Conservation (phyloP, 2,113 vertebrate genomes). For the Periophthalmodon schlosseri region DNA sequence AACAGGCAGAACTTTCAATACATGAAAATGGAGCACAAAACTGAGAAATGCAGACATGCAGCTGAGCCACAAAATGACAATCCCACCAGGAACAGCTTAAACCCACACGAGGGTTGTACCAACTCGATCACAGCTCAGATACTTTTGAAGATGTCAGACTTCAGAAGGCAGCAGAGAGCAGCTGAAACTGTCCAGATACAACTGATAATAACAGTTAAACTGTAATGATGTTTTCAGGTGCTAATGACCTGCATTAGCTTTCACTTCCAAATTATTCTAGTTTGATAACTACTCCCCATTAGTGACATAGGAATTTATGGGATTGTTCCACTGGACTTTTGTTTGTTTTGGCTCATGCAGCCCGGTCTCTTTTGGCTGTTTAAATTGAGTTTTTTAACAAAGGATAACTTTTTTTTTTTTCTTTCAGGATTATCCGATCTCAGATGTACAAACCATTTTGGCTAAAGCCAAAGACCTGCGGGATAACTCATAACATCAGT, state of each 20-base stretch:
- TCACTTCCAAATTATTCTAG: no score
- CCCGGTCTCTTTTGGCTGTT: not conserved
- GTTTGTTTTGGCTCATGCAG: not conserved
- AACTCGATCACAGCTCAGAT: no score
- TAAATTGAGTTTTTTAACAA: not conserved
- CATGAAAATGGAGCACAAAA: not conserved
- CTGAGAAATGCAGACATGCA: not conserved
- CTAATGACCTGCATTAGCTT: no score
- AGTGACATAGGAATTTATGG: no score
- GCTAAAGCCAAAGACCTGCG: conserved; percentile 95
- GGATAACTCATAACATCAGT: conserved; percentile 81
- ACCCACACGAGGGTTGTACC: no score
- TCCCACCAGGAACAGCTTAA: not conserved
- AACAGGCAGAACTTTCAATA: not conserved
- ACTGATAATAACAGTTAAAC: no score
- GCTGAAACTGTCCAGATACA: no score
- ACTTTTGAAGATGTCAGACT: no score
- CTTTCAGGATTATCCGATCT: conserved; percentile 92
- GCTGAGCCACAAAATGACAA: not conserved
- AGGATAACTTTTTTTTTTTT: not conserved
- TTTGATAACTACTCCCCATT: no score
- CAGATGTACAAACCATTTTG: conserved; percentile 91
- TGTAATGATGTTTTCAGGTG: no score
- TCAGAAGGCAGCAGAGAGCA: no score
- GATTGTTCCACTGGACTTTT: no score